A percentile compares a stretch with the other conserved stretches of the same genome.
Conservation (phyloP, 1,140 invertebrate genomes). For the Bombus cullumanus region DNA sequence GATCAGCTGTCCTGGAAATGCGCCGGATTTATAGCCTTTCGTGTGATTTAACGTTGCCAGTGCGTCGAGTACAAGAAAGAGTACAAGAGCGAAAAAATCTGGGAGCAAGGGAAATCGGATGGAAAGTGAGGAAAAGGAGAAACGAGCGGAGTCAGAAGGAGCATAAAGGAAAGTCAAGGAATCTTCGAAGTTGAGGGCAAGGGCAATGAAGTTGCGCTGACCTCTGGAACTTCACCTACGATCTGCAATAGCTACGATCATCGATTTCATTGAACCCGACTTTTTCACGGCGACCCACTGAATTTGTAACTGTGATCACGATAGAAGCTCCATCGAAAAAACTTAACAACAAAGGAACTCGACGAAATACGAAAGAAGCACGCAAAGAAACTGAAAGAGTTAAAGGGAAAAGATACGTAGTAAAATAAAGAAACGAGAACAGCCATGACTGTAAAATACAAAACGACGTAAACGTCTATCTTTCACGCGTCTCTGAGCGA, state of each 20-base stretch:
- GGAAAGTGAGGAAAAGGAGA: neutral
- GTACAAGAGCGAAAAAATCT: neutral
- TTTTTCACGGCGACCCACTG: constrained; percentile 47
- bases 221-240: constrained; percentile 29
- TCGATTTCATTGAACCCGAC: constrained; percentile 44
- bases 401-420: no score
- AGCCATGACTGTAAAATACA: neutral
- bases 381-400: neutral
- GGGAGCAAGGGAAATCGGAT: neutral
- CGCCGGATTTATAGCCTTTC: constrained; percentile 53
- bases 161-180: neutral
- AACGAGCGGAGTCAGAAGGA: neutral
- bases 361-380: neutral
- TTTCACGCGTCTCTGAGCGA: neutral
- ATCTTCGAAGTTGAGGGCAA: constrained; percentile 20
- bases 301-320: constrained; percentile 12
- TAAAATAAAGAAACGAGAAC: no score
- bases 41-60: constrained; percentile 55
- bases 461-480: neutral
- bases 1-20: constrained; percentile 60
- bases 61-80: constrained; percentile 31
- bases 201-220: constrained; percentile 24
- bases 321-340: neutral
- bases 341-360: neutral
- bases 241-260: neutral